These are phyloP conservation scores for Labeo rohita DNA, from an alignment of 2,113 vertebrate genomes.

Conservation along the genomic window DNA sequence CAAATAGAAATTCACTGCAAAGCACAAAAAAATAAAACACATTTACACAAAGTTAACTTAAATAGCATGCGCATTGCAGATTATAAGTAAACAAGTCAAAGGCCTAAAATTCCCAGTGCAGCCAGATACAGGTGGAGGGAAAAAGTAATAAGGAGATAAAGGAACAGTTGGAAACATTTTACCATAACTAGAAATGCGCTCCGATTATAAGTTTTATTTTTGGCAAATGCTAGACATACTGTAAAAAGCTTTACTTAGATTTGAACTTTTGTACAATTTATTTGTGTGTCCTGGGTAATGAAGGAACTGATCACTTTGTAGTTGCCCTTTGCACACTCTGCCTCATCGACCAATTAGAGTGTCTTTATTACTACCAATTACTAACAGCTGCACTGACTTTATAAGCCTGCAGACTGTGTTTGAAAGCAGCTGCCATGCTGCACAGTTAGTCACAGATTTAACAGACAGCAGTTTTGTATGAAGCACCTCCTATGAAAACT, in stretches of 20 bases:
- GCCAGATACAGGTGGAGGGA: background rate
- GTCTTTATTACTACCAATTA: background rate
- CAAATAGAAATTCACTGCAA: background rate
- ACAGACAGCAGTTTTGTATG: background rate
- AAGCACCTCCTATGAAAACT: background rate
- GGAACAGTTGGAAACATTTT: background rate
- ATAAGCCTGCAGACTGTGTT: background rate
- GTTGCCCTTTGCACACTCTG: background rate
- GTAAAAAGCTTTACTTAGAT: background rate
- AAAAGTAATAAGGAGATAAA: slow-evolving; percentile 30
- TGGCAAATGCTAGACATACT: background rate
- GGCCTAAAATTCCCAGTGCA: background rate
- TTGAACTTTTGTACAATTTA: background rate
- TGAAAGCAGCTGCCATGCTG: slow-evolving; percentile 3
- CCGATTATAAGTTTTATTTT: background rate
- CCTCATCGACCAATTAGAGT: background rate
- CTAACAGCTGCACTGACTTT: background rate
- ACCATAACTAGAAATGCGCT: background rate
- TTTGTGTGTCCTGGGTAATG: background rate
- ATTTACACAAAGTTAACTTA: background rate
- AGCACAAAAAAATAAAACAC: background rate
- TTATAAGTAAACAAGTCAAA: slow-evolving; percentile 9
- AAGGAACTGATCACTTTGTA: slow-evolving; percentile 2
- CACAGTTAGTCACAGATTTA: background rate
- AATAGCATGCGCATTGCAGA: background rate